Base-by-base conservation (phyloP, 2,888 invertebrate species). In the Patella caerulea region DNA sequence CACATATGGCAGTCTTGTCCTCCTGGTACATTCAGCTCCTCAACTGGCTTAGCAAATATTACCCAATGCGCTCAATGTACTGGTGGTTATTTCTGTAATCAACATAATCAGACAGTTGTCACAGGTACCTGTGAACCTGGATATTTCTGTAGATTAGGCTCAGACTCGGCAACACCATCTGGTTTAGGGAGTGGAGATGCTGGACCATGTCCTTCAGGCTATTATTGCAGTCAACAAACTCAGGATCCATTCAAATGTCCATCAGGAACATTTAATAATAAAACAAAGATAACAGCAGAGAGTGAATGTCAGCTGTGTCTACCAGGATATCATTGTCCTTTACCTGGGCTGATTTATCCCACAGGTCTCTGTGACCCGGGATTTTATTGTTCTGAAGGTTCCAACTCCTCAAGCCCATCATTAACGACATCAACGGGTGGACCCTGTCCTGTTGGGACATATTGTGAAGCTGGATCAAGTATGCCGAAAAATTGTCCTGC, bases 81-180 rank as follows among this genome's bases (percentile, higher is more conserved):
- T 0, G 89, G 87, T 24, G 90, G 91, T 0, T 86, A 79, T 73
- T 91, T 89, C 79, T 91, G 91, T 81, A 84, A 83, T 45, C 69
- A 73, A 5, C 75, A 79, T 29, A 90, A 90, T 80, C 80, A 87
- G 69, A 90, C 90, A 7, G 78, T 85, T 1, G 83, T 81, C 5
- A 78, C 86, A n/a, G 90, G 89, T n/a, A 84, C 83, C 4, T 91
- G 91, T 83, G 84, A 84, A 79, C 85, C 90, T 19, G 91, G 90
- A 0, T 89, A 86, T 81, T 91, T 79, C 82, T 91, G 91, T 80
- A 76, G 81, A 65, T 52, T 81, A 77, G 90, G 90, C 11, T 88
- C 90, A 4, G 86, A 89, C 77, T 79, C 83, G 7, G 19, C 59
- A 19, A 82, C 78, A 24, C 91, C 91, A 19, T 82, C 86, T 45